Conservation (phyloP, 53 echinoderm and acorn worm species). For the Pentamera pediparva region DNA sequence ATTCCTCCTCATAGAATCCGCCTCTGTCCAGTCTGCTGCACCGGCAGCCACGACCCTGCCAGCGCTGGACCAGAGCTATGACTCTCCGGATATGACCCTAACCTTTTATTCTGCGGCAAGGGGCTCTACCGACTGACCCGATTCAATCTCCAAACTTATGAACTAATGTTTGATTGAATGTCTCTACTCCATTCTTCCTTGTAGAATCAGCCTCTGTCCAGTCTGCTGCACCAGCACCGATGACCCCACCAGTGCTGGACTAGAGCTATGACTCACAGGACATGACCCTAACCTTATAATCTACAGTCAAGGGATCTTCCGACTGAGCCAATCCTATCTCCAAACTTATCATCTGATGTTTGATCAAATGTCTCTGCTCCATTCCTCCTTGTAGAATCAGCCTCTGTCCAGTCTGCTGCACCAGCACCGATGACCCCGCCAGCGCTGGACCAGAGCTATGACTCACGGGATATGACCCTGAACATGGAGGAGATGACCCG, state of each 20-base stretch:
- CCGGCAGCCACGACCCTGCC: too few species aligned
- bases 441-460: neutral
- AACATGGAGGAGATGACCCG: constrained; percentile 64
- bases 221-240: constrained; percentile 42
- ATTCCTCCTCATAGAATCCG: neutral
- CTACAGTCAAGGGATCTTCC: too few species aligned
- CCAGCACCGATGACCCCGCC: too few species aligned
- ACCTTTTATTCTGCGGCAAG: too few species aligned
- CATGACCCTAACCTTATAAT: constrained; percentile 70
- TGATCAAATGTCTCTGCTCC: too few species aligned
- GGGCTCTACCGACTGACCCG: too few species aligned
- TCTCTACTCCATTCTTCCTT: neutral
- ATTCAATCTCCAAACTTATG: too few species aligned
- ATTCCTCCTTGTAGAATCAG: neutral
- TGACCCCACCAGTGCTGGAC: neutral
- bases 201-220: constrained; percentile 8
- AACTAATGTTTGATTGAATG: too few species aligned
- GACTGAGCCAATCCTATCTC: too few species aligned
- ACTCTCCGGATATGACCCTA: constrained; percentile 60
- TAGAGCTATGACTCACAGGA: constrained; percentile 34
- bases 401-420: constrained; percentile 29
- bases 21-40: constrained; percentile 29
- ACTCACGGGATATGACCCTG: constrained; percentile 61
- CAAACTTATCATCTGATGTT: too few species aligned
- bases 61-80: neutral